Evolutionary conservation across 2,113 vertebrate genomes (phyloP), one percentile per base, ranked within the genome.

Genomic region (Pelodiscus sinensis): DNA sequence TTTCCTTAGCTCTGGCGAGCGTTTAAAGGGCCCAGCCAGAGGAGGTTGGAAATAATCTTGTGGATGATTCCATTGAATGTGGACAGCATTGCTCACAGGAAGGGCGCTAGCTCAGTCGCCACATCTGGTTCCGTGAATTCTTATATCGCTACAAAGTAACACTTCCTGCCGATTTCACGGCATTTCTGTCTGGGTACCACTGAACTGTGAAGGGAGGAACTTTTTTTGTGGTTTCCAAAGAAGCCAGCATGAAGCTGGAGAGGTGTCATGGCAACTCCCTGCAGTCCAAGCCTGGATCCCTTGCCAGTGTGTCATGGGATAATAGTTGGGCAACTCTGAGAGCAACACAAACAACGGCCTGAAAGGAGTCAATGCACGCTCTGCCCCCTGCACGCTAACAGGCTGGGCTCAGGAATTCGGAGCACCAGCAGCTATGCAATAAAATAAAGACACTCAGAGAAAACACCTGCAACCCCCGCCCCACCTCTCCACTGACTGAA

Each of bases 41-140:
- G 29, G 52, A 65, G 14, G 0, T 4, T 57, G 77, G 10, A 50
- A 85, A 84, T 90, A 29, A 35, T 83, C 73, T 18, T 44, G 78
- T 50, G 15, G 90, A 90, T 54, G 50, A 19, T 90, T 92, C 82
- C 78, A 18, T 10, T 1, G 90, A 79, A 92, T 78, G 71, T 60
- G 38, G 82, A 55, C 92, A 95, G 82, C 0, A 1, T 55, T 21
- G 88, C 71, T 90, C 1, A 0, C 11, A 7, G 2, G 58, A 84
- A 91, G 90, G 90, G 91, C 82, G 83, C 82, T 19, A 25, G 91
- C 89, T 54, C 84, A 91, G 86, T 77, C 78, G 78, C 22, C 95
- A 93, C 96, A 96, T 95, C 96, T 96, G 96, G 92, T 92, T 90
- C 92, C 90, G 80, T 80, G 91, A 85, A 96, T 96, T 96, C 94